These are phyloP conservation scores for Atlantisia rogersi DNA, from an alignment of 2,113 vertebrate species.

Conservation along the genomic window DNA sequence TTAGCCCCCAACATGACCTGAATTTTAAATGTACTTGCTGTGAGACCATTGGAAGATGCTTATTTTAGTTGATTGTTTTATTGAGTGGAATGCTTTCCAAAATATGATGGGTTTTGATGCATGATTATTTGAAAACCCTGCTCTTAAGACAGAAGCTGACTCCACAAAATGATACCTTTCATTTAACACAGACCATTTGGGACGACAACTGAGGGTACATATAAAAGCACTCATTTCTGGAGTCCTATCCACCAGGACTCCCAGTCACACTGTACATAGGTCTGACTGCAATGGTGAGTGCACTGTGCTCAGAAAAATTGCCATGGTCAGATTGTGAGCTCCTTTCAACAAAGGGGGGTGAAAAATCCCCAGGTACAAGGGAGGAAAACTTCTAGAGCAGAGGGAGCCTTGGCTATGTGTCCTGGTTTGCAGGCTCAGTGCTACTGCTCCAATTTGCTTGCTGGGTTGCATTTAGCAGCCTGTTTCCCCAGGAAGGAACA, in stretches of 20 bases:
- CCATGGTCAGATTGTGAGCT: rapidly evolving
- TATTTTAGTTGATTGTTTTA: neutral
- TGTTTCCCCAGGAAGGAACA: neutral
- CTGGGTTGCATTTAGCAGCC: neutral
- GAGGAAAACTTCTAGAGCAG: neutral
- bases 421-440: neutral
- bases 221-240: rapidly evolving
- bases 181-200: neutral
- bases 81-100: neutral
- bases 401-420: rapidly evolving
- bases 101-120: neutral
- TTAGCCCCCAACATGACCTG: neutral
- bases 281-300: neutral
- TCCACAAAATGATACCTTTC: neutral
- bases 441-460: neutral
- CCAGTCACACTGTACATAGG: too few species aligned
- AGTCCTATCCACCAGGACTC: rapidly evolving
- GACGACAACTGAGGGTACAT: neutral
- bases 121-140: neutral
- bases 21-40: neutral
- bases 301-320: neutral
- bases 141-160: neutral
- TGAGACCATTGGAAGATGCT: neutral
- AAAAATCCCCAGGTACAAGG: neutral
- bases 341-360: neutral